Base-by-base conservation (phyloP, 2,113 vertebrate species). In the Origma solitaria region DNA sequence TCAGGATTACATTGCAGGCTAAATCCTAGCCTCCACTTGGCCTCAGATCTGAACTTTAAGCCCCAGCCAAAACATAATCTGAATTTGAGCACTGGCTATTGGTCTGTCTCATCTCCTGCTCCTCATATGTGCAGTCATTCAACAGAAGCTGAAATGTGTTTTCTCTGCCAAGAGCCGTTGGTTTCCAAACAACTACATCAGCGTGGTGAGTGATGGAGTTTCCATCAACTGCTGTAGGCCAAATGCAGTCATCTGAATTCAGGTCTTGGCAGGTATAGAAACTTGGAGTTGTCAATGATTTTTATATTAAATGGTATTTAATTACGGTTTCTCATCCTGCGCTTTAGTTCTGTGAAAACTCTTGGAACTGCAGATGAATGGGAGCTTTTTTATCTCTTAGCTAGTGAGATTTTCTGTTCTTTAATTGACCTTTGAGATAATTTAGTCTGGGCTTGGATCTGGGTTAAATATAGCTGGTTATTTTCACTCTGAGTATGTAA, bases 401-500 rank as follows among this genome's bases (percentile, higher is more conserved):
- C 72, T 83, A 37, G 88, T 60, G 64, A 75, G 69, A 86, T 93
- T 94, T 96, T 97, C 86, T 96, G 68, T 90, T 88, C 90, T 88
- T 92, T 94, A 93, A 92, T 16, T 97, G 96, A 96, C 96, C 95
- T 97, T 96, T 92, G 65, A 96, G 96, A 96, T 95, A 78, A 95
- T 94, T 94, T 86, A 57, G 65, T 84, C 93, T 82, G 77, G 77
- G 65, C 90, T 95, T 82, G 90, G 90, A 82, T 86, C 44, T 96
- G 88, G 49, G 76, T 96, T 97, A 97, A 96, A 97, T 95, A 97
- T 97, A 97, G 93, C 77, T 79, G 90, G 92, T 94, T 97, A 97
- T 97, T 97, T 97, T 96, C 82, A 86, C 72, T 70, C 86, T 0
- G 16, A 88, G 37, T 86, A 65, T 72, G 94, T 96, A 92, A 96